Evolutionary conservation across 2,888 invertebrate species (phyloP).

Genomic region (Ennomos fuscantarius): DNA sequence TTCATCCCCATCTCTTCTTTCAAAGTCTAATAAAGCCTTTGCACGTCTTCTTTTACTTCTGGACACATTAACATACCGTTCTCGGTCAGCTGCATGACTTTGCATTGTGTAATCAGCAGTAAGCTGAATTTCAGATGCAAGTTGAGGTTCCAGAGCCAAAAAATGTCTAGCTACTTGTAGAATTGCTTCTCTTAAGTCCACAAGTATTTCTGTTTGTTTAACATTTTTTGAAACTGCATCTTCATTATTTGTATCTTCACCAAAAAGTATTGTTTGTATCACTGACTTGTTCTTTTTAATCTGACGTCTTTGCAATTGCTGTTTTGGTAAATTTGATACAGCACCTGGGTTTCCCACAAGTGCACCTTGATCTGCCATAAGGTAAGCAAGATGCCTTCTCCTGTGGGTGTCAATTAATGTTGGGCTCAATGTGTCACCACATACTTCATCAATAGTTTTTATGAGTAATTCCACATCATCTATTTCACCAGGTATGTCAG

Average conservation of each 20-base stretch:
- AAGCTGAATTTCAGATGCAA: conserved; percentile 90
- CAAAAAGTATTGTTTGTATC: conserved; percentile 94
- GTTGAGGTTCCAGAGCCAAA: conserved; percentile 95
- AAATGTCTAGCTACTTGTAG: conserved; percentile 97
- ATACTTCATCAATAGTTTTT: conserved; percentile 88
- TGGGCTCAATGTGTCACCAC: conserved; percentile 93
- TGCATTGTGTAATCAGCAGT: conserved; percentile 98
- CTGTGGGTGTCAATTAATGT: conserved; percentile 95
- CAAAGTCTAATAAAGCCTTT: conserved; percentile 98
- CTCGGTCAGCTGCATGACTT: conserved; percentile 97
- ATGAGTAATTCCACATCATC: conserved; percentile 96
- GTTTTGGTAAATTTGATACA: conserved; percentile 96
- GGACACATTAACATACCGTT: conserved; percentile 97
- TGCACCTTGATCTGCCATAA: conserved; percentile 98
- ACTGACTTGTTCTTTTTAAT: conserved; percentile 96
- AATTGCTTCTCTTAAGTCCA: conserved; percentile 98
- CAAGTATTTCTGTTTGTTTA: conserved; percentile 98
- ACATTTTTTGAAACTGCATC: conserved; percentile 98
- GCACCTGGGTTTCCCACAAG: conserved; percentile 96
- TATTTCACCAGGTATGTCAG: conserved; percentile 97
- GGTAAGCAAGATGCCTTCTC: conserved; percentile 95
- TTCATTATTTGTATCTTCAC: conserved; percentile 91
- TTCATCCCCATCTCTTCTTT: conserved; percentile 99
- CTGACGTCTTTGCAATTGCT: conserved; percentile 94
- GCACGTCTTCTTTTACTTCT: conserved; percentile 95